phyloP scores from a whole-genome alignment of 2,888 invertebrate species.

The Thereva unica region DNA sequence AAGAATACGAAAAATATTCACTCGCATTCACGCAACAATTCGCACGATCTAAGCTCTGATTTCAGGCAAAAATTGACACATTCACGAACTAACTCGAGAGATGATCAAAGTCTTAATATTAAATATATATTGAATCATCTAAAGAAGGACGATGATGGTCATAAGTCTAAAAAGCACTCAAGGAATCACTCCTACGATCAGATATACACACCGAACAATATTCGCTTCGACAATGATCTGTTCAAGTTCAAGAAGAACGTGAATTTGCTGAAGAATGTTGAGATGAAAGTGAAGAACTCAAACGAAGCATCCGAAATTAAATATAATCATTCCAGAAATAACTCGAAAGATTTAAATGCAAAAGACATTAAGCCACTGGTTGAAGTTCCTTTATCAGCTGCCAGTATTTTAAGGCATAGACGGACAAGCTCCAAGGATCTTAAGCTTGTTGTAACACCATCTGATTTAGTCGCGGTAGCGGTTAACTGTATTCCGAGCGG shows the following conservation, averaged over 20 bases:
- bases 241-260: conserved; percentile 53
- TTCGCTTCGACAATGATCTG: conserved; percentile 57
- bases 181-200: conserved; percentile 59
- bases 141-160: conserved; percentile 49
- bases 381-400: conserved; percentile 44
- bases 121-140: conserved; percentile 58
- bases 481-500: conserved; percentile 14
- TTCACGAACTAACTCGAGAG: conserved; percentile 53
- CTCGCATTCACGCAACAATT: conserved; percentile 59
- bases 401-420: conserved; percentile 62
- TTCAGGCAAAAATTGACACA: conserved; percentile 51
- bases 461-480: conserved; percentile 15
- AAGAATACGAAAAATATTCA: conserved; percentile 55
- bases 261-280: conserved; percentile 55
- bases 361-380: conserved; percentile 37
- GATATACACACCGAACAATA: conserved; percentile 58
- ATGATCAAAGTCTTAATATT: conserved; percentile 52
- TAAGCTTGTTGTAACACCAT: conserved; percentile 44
- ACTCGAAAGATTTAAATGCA: conserved; percentile 55
- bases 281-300: conserved; percentile 54
- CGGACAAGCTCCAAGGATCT: conserved; percentile 66
- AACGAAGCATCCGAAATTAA: conserved; percentile 51
- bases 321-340: conserved; percentile 60
- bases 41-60: conserved; percentile 55
- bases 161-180: conserved; percentile 54